Evolutionary conservation across 2,797 vertebrate species (phyloP).

Genomic region (Parauchenoglanis punctatus): DNA sequence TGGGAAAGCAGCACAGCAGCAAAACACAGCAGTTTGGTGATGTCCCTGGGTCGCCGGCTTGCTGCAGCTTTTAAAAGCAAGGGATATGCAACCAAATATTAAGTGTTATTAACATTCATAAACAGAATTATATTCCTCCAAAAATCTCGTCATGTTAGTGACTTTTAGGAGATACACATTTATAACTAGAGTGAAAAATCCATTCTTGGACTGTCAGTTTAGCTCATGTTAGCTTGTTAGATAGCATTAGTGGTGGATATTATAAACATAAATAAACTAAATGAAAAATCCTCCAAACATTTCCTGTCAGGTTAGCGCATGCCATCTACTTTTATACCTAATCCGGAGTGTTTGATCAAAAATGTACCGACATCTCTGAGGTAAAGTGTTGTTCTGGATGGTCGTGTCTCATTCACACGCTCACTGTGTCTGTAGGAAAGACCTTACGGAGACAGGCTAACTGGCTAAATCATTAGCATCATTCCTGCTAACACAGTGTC

Average conservation of each 20-base stretch:
- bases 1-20: too few species aligned
- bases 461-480: constrained; percentile 1
- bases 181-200: too few species aligned
- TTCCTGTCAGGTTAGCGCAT: neutral
- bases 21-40: too few species aligned
- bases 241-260: neutral
- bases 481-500: neutral
- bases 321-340: neutral
- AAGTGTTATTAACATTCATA: neutral
- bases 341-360: neutral
- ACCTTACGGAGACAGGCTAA: neutral
- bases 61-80: too few species aligned
- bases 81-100: neutral
- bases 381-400: neutral
- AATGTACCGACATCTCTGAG: neutral
- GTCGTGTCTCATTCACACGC: neutral
- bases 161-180: too few species aligned
- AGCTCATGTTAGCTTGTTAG: neutral
- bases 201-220: too few species aligned
- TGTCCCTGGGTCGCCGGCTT: too few species aligned
- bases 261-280: neutral
- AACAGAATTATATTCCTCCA: neutral
- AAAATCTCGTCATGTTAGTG: neutral
- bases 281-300: neutral
- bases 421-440: neutral